Conservation (phyloP, 2,797 vertebrate genomes). For the Denticeps clupeoides region DNA sequence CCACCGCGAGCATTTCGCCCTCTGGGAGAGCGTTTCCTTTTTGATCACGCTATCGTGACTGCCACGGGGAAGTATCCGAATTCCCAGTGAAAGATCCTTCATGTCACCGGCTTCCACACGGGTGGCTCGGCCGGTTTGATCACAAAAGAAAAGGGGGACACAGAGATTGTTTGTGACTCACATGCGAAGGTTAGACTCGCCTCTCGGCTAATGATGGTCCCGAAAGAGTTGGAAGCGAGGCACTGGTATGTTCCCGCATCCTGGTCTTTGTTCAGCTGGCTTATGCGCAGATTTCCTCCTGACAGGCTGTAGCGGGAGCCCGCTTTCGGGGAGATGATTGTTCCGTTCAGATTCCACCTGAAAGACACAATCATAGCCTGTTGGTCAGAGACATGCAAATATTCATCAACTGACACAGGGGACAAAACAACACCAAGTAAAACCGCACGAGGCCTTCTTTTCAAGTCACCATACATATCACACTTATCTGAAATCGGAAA, state of each 20-base stretch:
- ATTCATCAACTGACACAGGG: conserved; percentile 18
- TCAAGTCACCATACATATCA: too few relatives aligned
- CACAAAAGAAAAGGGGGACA: conserved; percentile 7
- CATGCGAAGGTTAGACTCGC: conserved; percentile 90
- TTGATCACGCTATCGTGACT: conserved; percentile 28
- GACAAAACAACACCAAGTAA: conserved; percentile 51
- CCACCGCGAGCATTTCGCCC: conserved; percentile 15
- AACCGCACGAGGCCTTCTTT: too few relatives aligned
- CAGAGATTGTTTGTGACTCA: conserved; percentile 54
- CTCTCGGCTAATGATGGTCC: conserved; percentile 85
- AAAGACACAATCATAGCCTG: conserved; percentile 11
- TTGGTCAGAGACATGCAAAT: not conserved
- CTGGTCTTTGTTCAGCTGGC: conserved; percentile 76
- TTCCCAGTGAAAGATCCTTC: conserved; percentile 10
- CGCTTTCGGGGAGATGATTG: conserved; percentile 65
- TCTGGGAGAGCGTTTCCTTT: conserved; percentile 27
- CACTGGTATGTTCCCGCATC: conserved; percentile 89
- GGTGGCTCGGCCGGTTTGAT: conserved; percentile 6
- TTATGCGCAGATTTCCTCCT: conserved; percentile 86
- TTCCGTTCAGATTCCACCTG: conserved; percentile 92
- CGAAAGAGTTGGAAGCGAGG: conserved; percentile 82
- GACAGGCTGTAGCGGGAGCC: conserved; percentile 82
- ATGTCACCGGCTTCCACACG: conserved; percentile 5
- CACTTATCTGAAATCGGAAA: too few relatives aligned
- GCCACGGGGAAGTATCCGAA: conserved; percentile 9